A percentile compares a stretch with the other conserved stretches of the same genome.
These are phyloP conservation scores for Eulemur coronatus DNA, from an alignment of 2,797 vertebrate species.

Conservation along the genomic window DNA sequence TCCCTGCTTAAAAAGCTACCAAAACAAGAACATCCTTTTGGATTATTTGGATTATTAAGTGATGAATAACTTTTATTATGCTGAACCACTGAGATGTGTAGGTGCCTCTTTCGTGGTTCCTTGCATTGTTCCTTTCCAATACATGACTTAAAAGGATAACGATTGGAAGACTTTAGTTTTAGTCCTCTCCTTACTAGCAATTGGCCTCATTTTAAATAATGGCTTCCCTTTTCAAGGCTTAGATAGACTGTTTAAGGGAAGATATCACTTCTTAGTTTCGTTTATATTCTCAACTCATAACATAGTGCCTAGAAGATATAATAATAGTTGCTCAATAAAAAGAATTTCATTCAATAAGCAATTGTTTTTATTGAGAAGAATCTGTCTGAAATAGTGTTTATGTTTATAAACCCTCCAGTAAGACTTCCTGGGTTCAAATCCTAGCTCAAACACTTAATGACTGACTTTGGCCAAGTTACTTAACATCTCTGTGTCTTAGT, in stretches of 20 bases:
- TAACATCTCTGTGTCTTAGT: neutral
- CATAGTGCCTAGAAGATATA: neutral
- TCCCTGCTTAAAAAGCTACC: neutral
- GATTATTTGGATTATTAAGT: neutral
- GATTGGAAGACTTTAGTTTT: neutral
- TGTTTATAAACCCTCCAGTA: neutral
- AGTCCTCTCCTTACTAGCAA: neutral
- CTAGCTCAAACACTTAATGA: neutral
- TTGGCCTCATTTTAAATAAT: neutral
- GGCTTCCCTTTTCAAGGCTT: neutral
- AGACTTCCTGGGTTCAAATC: constrained; percentile 50
- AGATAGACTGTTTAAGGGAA: neutral
- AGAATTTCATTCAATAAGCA: neutral
- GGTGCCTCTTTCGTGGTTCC: neutral
- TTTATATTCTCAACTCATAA: neutral
- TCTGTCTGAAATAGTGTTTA: neutral
- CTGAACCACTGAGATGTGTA: neutral
- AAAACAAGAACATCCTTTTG: neutral
- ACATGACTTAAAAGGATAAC: neutral
- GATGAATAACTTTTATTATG: neutral
- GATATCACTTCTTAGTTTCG: neutral
- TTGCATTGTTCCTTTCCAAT: neutral
- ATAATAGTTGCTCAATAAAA: neutral
- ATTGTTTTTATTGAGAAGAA: neutral
- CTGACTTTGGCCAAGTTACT: constrained; percentile 36